These are phyloP conservation scores for Vulpes ferrilata DNA, from an alignment of 2,113 vertebrate species.

Conservation along the genomic window DNA sequence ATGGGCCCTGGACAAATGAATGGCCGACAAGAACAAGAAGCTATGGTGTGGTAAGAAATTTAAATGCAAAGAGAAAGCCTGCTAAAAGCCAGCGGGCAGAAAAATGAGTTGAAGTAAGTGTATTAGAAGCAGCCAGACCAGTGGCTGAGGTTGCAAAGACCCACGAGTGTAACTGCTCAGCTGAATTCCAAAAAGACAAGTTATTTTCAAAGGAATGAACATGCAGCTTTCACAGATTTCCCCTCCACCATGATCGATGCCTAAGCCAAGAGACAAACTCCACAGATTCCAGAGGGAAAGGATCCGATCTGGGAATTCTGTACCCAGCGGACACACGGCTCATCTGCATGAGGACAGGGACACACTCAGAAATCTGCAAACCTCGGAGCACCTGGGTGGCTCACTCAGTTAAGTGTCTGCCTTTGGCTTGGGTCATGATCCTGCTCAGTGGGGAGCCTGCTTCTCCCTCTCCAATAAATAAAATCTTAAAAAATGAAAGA, in stretches of 20 bases:
- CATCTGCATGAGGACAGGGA: fast-evolving
- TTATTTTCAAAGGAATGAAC: background rate
- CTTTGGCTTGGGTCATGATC: too few species aligned
- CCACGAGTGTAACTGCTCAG: fast-evolving
- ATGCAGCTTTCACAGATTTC: background rate
- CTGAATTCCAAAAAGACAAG: background rate
- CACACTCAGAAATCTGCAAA: background rate
- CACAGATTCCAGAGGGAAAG: background rate
- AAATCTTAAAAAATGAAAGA: background rate
- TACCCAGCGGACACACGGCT: fast-evolving
- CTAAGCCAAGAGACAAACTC: background rate
- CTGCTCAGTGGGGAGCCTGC: too few species aligned
- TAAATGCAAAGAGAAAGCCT: background rate
- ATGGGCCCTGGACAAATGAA: fast-evolving
- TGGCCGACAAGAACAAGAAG: background rate
- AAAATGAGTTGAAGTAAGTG: background rate
- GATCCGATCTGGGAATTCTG: fast-evolving
- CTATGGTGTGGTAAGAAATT: fast-evolving
- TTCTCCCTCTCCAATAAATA: too few species aligned
- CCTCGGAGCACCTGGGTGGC: too few species aligned
- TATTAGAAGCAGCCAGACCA: background rate
- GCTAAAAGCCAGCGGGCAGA: background rate
- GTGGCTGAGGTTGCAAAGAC: fast-evolving
- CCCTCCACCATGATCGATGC: fast-evolving
- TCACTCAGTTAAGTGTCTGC: too few species aligned